These are phyloP conservation scores for Mercenaria mercenaria DNA, from an alignment of 1,140 invertebrate species.

Conservation along the genomic window DNA sequence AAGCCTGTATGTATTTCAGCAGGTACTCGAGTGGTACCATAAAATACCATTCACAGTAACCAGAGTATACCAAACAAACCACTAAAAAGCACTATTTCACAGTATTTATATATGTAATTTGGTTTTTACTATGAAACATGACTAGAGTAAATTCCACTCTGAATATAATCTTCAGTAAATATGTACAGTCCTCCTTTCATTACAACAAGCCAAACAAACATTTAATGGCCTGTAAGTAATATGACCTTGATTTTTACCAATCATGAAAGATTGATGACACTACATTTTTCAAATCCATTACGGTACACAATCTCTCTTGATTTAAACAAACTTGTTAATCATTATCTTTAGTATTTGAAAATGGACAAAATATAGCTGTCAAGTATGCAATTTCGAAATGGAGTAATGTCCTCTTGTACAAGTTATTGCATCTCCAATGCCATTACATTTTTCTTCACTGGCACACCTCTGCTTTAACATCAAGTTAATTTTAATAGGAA, in stretches of 20 bases:
- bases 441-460: no score
- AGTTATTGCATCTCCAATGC: no score
- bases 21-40: background rate
- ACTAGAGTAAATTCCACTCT: background rate
- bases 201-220: background rate
- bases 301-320: no score
- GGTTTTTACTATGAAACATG: background rate
- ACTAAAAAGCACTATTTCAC: no score
- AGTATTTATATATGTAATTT: background rate
- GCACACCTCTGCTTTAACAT: no score
- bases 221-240: background rate
- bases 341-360: no score
- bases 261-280: background rate
- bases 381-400: no score
- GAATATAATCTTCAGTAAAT: constrained; percentile 1
- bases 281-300: background rate
- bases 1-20: no score
- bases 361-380: no score
- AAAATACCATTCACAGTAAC: background rate
- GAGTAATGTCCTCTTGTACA: no score
- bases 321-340: no score
- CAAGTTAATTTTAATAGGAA: no score
- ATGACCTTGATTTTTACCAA: background rate
- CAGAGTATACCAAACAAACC: background rate
- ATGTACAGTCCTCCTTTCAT: background rate